These are phyloP conservation scores for Loxodonta africana DNA, from an alignment of 2,113 vertebrate genomes.

Conservation along the genomic window DNA sequence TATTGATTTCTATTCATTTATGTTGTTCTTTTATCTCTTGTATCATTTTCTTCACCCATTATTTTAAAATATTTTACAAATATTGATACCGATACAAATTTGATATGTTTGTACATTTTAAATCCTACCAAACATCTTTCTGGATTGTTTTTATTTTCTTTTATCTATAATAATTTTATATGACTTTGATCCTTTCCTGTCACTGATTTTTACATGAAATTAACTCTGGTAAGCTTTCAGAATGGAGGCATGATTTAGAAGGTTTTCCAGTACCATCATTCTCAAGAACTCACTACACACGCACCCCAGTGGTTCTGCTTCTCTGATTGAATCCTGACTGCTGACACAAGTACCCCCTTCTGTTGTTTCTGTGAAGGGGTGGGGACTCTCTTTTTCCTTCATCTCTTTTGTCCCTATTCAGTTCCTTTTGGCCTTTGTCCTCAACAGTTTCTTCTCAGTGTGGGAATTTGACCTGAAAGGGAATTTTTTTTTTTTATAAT, in stretches of 20 bases:
- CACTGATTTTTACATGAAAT: background rate
- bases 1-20: background rate
- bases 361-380: background rate
- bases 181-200: background rate
- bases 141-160: background rate
- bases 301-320: background rate
- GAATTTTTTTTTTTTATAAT: background rate
- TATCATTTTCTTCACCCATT: background rate
- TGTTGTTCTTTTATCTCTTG: background rate
- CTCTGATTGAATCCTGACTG: background rate
- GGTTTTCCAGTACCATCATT: background rate
- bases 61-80: background rate
- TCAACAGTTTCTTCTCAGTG: background rate
- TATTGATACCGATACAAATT: background rate
- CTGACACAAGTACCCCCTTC: background rate
- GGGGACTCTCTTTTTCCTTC: background rate
- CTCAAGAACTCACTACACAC: background rate
- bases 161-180: background rate
- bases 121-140: background rate
- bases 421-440: background rate
- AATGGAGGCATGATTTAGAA: background rate
- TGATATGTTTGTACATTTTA: background rate
- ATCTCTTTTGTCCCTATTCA: too few species aligned
- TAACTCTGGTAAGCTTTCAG: background rate
- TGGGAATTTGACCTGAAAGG: background rate